Base-by-base conservation (phyloP, 1,140 invertebrate genomes). In the Drosophila sp. region DNA sequence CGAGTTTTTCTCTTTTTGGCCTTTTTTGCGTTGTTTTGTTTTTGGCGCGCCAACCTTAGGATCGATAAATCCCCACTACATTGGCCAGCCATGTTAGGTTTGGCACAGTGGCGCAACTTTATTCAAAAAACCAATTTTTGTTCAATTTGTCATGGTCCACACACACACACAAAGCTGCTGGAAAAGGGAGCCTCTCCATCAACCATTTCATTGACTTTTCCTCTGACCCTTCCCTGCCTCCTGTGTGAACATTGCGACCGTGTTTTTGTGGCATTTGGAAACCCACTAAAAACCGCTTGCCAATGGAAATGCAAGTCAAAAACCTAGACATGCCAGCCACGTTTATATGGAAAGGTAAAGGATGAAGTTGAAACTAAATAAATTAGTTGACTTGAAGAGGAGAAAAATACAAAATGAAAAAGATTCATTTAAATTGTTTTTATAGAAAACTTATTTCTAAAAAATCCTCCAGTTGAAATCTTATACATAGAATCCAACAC, bases 21-120 rank as follows among this genome's bases (percentile, higher is more conserved):
- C 2, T 25, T 47, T 47, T 41, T 47, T 47, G 11, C 4, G 8
- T 91, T 80, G 79, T 58, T 61, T 57, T 60, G 17, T 86, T 87
- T 81, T 86, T 87, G 80, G 80, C 85, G 84, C 80, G 90, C 72
- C 85, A 87, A 76, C 82, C 80, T 50, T 89, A 80, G 87, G 56
- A 90, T 90, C 89, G 89, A 90, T 90, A 90, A 90, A 91, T 89
- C 83, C 80, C 90, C 78, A 81, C 85, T 79, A 76, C 86, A 79
- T 60, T 70, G 57, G 62, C 72, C 71, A 79, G 63, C 64, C 64
- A 70, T 58, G 56, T 56, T 32, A 32, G 54, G 54, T 68, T 70
- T 47, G 70, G 76, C 76, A 89, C 84, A 71, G 84, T 87, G 83
- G 72, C 17, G 35, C 67, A 30, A 55, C 23, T 27, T 10, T 50